These are phyloP conservation scores for Scolopax bukidnonensis DNA, from an alignment of 2,797 vertebrate species.

Conservation along the genomic window DNA sequence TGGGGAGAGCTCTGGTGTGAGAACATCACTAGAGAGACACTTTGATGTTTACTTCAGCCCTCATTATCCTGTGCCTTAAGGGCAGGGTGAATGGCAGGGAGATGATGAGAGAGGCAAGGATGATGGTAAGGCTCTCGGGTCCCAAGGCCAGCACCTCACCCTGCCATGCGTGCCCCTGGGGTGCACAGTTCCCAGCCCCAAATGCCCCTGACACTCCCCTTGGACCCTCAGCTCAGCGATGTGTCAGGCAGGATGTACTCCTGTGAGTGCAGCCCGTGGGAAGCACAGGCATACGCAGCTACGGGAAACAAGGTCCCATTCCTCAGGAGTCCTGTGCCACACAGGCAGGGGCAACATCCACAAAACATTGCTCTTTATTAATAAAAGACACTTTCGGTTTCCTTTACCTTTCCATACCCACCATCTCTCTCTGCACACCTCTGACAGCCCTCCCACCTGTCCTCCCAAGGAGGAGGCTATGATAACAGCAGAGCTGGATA, in stretches of 20 bases:
- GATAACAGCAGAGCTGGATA: not conserved
- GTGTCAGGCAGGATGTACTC: not conserved
- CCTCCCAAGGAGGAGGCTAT: not conserved
- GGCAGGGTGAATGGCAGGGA: not conserved
- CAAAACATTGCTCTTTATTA: not conserved
- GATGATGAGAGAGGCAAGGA: not conserved
- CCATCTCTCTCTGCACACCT: not conserved
- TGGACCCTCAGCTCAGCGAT: not conserved
- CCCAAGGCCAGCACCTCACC: not conserved
- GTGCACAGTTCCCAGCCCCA: rapidly evolving
- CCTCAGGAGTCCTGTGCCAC: not conserved
- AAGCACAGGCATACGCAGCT: not conserved
- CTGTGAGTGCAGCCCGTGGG: rapidly evolving
- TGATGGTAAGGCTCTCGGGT: not conserved
- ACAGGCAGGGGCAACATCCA: not conserved
- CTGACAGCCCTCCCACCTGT: not conserved
- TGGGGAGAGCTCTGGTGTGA: not conserved
- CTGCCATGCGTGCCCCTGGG: rapidly evolving
- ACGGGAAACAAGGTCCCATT: not conserved
- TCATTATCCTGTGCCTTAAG: not conserved
- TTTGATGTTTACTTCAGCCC: not conserved
- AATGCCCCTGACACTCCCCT: not conserved
- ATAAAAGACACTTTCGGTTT: not conserved
- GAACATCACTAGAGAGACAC: not conserved
- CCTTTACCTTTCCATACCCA: not conserved